phyloP scores from a whole-genome alignment of 2,113 vertebrate genomes.

The Sula dactylatra region DNA sequence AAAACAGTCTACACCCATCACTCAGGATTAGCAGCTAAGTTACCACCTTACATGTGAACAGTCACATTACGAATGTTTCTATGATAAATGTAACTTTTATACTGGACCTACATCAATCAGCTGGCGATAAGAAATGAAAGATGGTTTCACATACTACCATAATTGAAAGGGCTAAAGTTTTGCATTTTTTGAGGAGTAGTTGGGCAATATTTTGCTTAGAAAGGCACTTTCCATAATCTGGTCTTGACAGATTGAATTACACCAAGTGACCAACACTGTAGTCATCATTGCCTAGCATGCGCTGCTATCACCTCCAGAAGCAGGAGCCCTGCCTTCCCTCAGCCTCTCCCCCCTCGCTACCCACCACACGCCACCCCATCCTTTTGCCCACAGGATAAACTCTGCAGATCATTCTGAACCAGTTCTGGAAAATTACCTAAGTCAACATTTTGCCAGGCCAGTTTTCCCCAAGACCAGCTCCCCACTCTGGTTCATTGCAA shows the following conservation, averaged over 20 bases:
- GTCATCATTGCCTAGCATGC: background rate
- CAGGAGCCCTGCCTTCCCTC: background rate
- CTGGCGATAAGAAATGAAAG: background rate
- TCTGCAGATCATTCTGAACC: background rate
- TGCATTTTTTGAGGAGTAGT: background rate
- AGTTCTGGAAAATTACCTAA: background rate
- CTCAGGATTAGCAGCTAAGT: background rate
- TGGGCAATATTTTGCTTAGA: background rate
- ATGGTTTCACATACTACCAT: background rate
- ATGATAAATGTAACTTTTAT: background rate
- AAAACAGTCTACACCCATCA: background rate
- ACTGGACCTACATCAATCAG: background rate
- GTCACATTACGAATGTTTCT: background rate
- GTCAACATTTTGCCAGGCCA: background rate
- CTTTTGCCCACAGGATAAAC: background rate
- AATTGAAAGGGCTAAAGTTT: background rate
- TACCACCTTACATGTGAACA: background rate
- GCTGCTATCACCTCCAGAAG: background rate
- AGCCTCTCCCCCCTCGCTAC: background rate
- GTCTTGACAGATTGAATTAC: background rate
- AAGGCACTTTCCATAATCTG: background rate
- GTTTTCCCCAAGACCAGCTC: background rate
- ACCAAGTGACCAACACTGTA: background rate
- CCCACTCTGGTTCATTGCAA: background rate
- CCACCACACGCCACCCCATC: rapidly evolving